Base-by-base conservation (phyloP, 1,140 invertebrate species). In the Atta texana region DNA sequence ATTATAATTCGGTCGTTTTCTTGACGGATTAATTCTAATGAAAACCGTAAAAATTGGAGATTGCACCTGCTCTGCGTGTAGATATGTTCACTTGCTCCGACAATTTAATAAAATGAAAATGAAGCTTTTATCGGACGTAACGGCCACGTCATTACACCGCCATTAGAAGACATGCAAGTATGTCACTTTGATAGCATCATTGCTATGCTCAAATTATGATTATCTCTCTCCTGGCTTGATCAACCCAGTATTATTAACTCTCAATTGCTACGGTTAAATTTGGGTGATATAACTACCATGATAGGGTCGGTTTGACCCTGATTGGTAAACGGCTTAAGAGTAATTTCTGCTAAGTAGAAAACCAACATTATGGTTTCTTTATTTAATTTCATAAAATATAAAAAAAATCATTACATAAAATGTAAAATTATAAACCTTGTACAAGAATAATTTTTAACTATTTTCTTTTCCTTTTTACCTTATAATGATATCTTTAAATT, bases 101-200 rank as follows among this genome's bases (percentile, higher is more conserved):
- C 86, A 82, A 75, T n/a, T 76, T 31, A 55, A 82, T 49, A 34
- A 55, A 82, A 72, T 61, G 68, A 74, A 59, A 82, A 72, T 61
- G 80, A 74, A 59, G 68, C 80, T 82, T 82, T 82, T 82, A 82
- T 74, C 80, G 55, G 68, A 82, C 28, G 18, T 82, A 82, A 74
- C 68, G 55, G 68, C 68, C 80, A 21, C 55, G 69, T 82, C 55
- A 82, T 82, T 82, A 82, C 14, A 31, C 34, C 24, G 80, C 39
- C 39, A 74, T 82, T 82, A 82, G 21, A 12, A 61, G 55, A 64
- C 53, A 18, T 31, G 71, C 44, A 66, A 85, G 71, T 76, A 53
- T 85, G 74, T 85, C 74, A 78, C 59, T 12, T 34, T 85, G 74
- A 77, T 82, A 82, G 61, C 68, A 82, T 82, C 80, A 82, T 82